A percentile compares a stretch with the other conserved stretches of the same genome.
These are phyloP conservation scores for Ectobius pallidus DNA, from an alignment of 2,888 invertebrate species.

Conservation along the genomic window DNA sequence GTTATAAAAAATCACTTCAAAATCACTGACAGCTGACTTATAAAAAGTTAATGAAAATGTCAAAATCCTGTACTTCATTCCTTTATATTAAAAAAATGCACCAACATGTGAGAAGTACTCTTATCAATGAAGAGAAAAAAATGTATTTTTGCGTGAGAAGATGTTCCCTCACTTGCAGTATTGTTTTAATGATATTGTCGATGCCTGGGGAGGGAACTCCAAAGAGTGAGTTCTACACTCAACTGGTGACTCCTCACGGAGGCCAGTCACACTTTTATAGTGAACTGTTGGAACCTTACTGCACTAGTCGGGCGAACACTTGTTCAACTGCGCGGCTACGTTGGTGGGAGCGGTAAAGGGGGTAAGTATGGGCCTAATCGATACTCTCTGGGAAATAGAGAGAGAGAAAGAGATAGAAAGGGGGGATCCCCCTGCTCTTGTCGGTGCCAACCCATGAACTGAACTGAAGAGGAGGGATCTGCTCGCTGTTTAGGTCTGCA, in stretches of 20 bases:
- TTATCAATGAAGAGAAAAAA: too few species aligned
- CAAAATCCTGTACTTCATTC: too few species aligned
- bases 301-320: not conserved
- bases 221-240: constrained; percentile 4
- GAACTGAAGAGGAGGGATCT: constrained; percentile 14
- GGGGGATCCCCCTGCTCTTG: constrained; percentile 6
- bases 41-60: too few species aligned
- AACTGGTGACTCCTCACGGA: constrained; percentile 20
- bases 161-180: not conserved
- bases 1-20: too few species aligned
- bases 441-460: constrained; percentile 29
- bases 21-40: too few species aligned
- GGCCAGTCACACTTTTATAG: constrained; percentile 22
- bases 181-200: not conserved
- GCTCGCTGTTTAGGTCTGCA: not conserved
- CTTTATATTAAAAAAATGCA: too few species aligned
- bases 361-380: constrained; percentile 20
- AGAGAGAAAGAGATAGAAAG: not conserved
- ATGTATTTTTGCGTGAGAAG: too few species aligned
- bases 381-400: constrained; percentile 24
- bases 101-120: too few species aligned
- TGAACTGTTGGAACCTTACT: constrained; percentile 2
- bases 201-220: not conserved
- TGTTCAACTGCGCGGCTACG: constrained; percentile 16
- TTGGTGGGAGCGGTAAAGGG: constrained; percentile 11